Percentiles rank a stretch among this genome's conserved stretches.
Evolutionary conservation across 1,140 invertebrate genomes (phyloP).

Genomic region (Asobara japonica): DNA sequence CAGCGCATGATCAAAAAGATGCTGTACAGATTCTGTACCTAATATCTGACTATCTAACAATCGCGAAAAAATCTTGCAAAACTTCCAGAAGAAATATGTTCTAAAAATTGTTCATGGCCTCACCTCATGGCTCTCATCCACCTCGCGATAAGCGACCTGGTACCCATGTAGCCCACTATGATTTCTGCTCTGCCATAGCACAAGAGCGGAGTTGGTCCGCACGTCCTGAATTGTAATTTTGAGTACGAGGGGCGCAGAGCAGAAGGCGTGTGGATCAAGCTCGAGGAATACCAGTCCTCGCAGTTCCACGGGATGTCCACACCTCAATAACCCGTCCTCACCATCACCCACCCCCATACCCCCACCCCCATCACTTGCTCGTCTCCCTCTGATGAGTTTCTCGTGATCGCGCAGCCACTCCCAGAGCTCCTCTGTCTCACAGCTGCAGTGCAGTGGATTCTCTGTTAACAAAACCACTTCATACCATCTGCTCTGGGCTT

Average conservation of each 20-base stretch:
- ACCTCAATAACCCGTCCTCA: conserved; percentile 69
- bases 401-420: conserved; percentile 88
- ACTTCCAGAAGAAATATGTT: no score
- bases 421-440: conserved; percentile 87
- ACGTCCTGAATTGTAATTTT: conserved; percentile 87
- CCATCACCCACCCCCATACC: conserved; percentile 62
- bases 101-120: no score
- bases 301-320: conserved; percentile 81
- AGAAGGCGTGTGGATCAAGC: conserved; percentile 82
- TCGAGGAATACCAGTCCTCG: conserved; percentile 79
- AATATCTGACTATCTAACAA: no score
- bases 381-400: conserved; percentile 70
- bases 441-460: conserved; percentile 84
- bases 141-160: conserved; percentile 84
- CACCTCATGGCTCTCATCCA: conserved; percentile 72
- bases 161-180: conserved; percentile 87
- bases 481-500: not conserved
- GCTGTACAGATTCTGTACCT: no score
- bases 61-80: no score
- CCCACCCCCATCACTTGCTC: conserved; percentile 60
- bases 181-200: conserved; percentile 90
- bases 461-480: conserved; percentile 70
- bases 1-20: no score
- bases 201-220: conserved; percentile 85
- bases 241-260: conserved; percentile 80